Evolutionary conservation across 2,113 vertebrate genomes (phyloP), one percentile per base, ranked within the genome.

Genomic region (Dinomys branickii): DNA sequence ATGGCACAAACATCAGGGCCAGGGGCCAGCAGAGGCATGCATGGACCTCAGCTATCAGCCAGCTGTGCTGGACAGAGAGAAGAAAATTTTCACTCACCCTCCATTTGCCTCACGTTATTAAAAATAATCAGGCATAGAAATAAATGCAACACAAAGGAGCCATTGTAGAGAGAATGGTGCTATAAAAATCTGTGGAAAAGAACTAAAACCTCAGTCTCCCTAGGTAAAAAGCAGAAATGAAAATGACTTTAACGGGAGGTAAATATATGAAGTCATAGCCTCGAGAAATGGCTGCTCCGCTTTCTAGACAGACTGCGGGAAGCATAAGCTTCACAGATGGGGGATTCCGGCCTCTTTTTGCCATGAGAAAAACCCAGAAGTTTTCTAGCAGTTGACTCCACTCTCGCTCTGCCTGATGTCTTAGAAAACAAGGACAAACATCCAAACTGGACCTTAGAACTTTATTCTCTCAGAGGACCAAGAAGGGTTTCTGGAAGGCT

Each of bases 241-340:
- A 91, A 95, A 91, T 93, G 63, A 26, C 44, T 94, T 92, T 96
- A 78, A 56, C 56, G 91, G 93, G 38, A 92, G 24, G 9, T 50
- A 41, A 71, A 20, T 59, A 20, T 33, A 67, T 44, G 58, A 93
- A 65, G 63, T 90, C 47, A 85, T 38, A 81, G 54, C 35, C 67
- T 77, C 1, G 19, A 59, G 86, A 54, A 89, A 16, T 0, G 19
- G 35, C 4, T 41, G 41, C 13, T 63, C 12, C 3, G 17, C 78
- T 35, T 50, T 9, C 20, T 30, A 84, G 77, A 11, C 30, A 81
- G 9, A 67, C 41, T 41, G 35, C 11, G 77, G 10, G 56, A 61
- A 84, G 61, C 7, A 78, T 11, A 1, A 26, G 41, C 19, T 44
- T 86, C 17, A 3, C 65, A 38, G 58, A 52, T 28, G 7, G 30